phyloP scores from a whole-genome alignment of 2,888 invertebrate species.

The Torymus texanus region DNA sequence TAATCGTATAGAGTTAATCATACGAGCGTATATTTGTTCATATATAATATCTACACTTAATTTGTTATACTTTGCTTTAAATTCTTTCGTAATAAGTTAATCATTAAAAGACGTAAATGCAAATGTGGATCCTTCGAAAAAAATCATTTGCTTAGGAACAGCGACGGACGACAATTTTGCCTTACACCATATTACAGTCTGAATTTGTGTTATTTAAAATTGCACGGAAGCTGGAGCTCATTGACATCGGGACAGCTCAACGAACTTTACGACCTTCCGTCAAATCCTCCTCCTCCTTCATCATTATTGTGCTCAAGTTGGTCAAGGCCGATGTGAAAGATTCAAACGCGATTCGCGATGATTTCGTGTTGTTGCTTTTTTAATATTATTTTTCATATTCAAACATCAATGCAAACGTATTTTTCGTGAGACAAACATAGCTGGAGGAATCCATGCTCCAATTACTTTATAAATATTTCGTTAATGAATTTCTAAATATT shows the following conservation, averaged over 20 bases:
- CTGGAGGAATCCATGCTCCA: constrained; percentile 33
- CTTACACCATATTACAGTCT: constrained; percentile 18
- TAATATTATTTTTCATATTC: constrained; percentile 7
- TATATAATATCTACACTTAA: constrained; percentile 15
- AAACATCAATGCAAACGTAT: constrained; percentile 12
- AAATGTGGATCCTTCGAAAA: constrained; percentile 33
- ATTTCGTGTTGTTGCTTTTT: constrained; percentile 28
- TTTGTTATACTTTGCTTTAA: constrained; percentile 26
- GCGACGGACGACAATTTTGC: constrained; percentile 54
- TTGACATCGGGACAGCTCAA: constrained; percentile 1
- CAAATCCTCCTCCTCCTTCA: constrained; percentile 23
- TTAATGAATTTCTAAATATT: background rate
- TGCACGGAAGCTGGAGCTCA: constrained; percentile 8
- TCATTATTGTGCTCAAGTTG: constrained; percentile 50
- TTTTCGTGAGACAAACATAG: constrained; percentile 1
- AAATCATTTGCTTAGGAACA: constrained; percentile 58
- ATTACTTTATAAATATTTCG: constrained; percentile 3
- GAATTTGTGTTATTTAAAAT: constrained; percentile 19
- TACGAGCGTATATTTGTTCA: constrained; percentile 8
- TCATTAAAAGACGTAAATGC: constrained; percentile 5
- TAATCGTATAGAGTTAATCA: constrained; percentile 40
- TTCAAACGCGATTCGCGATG: constrained; percentile 23
- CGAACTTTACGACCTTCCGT: constrained; percentile 18
- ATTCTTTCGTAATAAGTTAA: constrained; percentile 6
- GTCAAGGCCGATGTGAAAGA: constrained; percentile 44